phyloP scores from a whole-genome alignment of 2,797 vertebrate species.

The Vireo griseus region DNA sequence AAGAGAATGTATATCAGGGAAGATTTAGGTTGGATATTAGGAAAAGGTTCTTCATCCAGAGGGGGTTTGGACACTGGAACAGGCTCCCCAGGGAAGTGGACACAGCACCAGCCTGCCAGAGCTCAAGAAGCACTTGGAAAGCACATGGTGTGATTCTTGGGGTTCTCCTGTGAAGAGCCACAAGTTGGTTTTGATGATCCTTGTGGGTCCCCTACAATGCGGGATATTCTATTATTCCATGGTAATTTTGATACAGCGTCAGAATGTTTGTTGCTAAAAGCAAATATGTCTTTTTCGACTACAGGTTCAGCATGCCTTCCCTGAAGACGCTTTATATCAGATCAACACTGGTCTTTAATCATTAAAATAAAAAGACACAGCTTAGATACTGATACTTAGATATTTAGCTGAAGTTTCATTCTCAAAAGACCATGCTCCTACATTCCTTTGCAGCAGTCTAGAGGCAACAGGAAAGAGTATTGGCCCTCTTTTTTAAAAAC shows the following conservation, averaged over 20 bases:
- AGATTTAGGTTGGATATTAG: not conserved
- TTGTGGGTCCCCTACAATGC: not conserved
- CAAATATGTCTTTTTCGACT: not conserved
- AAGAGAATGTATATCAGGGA: not conserved
- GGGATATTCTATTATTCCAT: not conserved
- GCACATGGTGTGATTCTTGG: not conserved
- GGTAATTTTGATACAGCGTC: not conserved
- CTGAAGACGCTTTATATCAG: not conserved
- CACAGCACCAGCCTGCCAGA: not conserved
- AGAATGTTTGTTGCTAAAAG: not conserved
- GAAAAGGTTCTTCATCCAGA: not conserved
- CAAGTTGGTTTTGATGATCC: accelerated
- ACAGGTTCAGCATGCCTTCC: not conserved
- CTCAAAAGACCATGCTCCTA: not conserved
- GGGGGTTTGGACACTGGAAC: not conserved
- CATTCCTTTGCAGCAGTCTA: not conserved
- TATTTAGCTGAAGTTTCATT: not conserved
- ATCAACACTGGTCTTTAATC: not conserved
- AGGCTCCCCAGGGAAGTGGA: not conserved
- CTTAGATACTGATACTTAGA: not conserved
- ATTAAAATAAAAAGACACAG: not conserved
- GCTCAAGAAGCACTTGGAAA: not conserved
- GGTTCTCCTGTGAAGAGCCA: not conserved
- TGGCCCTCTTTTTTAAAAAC: not conserved
- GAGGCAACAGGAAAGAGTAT: not conserved